Percentiles rank a stretch among this genome's conserved stretches.
Conservation (phyloP, 2,888 invertebrate genomes). For the Aspidiotus destructor region DNA sequence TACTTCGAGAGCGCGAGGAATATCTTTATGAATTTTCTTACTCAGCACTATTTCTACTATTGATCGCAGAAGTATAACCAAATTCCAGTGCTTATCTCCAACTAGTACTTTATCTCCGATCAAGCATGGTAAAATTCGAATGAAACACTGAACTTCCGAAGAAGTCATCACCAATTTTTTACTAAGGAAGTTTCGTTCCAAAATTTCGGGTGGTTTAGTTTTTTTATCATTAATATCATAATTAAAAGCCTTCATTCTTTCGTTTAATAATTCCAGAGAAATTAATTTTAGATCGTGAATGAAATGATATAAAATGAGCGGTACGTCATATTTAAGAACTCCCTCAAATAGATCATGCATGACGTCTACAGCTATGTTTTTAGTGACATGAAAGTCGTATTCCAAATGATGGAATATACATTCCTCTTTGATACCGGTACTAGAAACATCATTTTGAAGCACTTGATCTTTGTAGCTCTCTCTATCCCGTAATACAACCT, state of each 20-base stretch:
- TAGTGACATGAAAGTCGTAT: conserved; percentile 6
- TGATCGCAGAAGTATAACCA: background rate
- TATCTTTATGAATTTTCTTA: background rate
- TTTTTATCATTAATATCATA: conserved; percentile 3
- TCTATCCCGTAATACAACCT: background rate
- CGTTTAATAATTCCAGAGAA: background rate
- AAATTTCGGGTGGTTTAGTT: background rate
- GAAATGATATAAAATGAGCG: background rate
- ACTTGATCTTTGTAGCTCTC: background rate
- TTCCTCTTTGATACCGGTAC: conserved; percentile 6
- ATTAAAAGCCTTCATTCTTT: conserved; percentile 1
- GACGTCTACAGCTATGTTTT: background rate
- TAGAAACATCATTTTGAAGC: background rate
- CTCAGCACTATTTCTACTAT: background rate
- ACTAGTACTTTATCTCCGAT: background rate
- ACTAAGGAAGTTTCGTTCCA: background rate
- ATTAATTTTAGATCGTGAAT: background rate
- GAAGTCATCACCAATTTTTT: background rate
- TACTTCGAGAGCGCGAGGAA: background rate
- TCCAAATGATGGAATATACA: conserved; percentile 1
- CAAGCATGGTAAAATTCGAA: background rate
- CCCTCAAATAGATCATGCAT: conserved; percentile 14
- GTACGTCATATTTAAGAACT: background rate
- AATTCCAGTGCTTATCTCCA: background rate
- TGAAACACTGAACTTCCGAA: background rate